Evolutionary conservation across 2,113 vertebrate genomes (phyloP).

Genomic region (Oncorhynchus clarkii): DNA sequence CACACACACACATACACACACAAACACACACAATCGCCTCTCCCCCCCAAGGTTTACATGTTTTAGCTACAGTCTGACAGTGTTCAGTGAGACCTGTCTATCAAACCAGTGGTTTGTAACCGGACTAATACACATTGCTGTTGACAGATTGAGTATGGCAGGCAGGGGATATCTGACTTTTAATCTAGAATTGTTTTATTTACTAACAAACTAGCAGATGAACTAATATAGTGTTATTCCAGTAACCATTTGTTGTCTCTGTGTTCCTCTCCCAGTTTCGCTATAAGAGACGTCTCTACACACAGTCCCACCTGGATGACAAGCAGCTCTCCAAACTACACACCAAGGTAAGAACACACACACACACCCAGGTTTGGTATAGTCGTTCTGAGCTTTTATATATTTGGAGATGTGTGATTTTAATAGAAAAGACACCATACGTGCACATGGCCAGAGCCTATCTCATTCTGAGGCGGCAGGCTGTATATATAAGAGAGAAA

Average conservation of each 20-base stretch:
- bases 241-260: constrained; percentile 11
- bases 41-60: background rate
- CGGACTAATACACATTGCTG: constrained; percentile 10
- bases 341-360: constrained; percentile 80
- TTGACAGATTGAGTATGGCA: constrained; percentile 15
- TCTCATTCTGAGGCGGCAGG: background rate
- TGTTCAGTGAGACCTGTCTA: constrained; percentile 20
- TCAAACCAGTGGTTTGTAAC: constrained; percentile 14
- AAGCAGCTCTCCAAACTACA: constrained; percentile 96
- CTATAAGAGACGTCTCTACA: constrained; percentile 94
- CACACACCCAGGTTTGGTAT: background rate
- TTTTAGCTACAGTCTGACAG: constrained; percentile 21
- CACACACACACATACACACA: too few relatives aligned
- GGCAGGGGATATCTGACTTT: background rate
- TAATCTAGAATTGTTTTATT: background rate
- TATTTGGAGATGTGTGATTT: background rate
- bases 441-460: background rate
- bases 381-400: background rate
- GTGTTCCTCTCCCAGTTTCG: constrained; percentile 82
- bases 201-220: too few relatives aligned
- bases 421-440: background rate
- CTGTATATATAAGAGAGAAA: constrained; percentile 10
- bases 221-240: too few relatives aligned
- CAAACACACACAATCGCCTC: background rate
- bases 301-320: constrained; percentile 89